Conservation (phyloP, 2,797 vertebrate genomes). For the Eutrigla gurnardus region DNA sequence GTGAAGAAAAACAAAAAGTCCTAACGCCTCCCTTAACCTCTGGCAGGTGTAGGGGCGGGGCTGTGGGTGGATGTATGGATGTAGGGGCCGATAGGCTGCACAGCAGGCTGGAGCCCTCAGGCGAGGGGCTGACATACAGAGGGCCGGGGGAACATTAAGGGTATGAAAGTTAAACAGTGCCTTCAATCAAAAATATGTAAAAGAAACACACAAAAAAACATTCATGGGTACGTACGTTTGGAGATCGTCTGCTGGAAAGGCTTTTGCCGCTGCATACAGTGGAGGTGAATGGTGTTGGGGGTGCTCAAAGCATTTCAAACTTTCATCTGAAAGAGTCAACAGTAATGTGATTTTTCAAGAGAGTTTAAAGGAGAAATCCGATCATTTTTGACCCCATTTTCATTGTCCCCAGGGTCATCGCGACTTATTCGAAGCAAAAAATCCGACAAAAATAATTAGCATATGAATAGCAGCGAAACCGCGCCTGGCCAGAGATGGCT, state of each 20-base stretch:
- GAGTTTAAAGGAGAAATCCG: background rate
- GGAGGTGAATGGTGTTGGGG: background rate
- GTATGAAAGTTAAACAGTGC: slow-evolving; percentile 11
- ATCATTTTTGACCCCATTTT: no score
- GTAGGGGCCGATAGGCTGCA: slow-evolving; percentile 26
- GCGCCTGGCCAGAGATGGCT: no score
- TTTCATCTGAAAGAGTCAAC: background rate
- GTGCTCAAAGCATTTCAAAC: background rate
- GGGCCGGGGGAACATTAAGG: background rate
- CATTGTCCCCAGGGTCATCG: no score
- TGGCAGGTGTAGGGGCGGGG: slow-evolving; percentile 62
- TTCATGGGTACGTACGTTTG: no score
- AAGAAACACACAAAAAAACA: no score
- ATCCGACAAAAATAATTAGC: no score
- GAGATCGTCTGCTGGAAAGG: no score
- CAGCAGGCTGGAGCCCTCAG: slow-evolving; percentile 16
- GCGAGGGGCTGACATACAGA: background rate
- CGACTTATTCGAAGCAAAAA: no score
- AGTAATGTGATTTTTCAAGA: no score
- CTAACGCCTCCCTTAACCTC: slow-evolving; percentile 63
- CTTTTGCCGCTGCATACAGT: background rate
- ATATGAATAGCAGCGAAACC: no score
- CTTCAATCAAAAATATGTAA: background rate
- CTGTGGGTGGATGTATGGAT: slow-evolving; percentile 33
- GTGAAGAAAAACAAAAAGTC: slow-evolving; percentile 73